A percentile compares a stretch with the other conserved stretches of the same genome.
Conservation (phyloP, 2,888 invertebrate species). For the Cephonodes hylas region DNA sequence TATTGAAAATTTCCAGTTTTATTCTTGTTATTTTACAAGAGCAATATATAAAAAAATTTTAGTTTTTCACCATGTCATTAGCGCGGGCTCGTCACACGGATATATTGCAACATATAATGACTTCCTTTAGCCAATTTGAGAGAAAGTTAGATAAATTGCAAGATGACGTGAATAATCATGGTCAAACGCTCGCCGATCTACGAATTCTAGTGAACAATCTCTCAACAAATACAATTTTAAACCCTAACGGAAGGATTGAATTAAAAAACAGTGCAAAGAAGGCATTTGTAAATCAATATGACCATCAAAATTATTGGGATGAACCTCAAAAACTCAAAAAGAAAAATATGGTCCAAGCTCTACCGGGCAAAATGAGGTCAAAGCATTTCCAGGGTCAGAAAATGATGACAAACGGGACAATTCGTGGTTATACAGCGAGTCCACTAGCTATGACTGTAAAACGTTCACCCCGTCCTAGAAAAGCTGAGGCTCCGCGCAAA, state of each 20-base stretch:
- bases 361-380: conserved; percentile 38
- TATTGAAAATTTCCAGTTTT: background rate
- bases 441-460: conserved; percentile 18
- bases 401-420: conserved; percentile 21
- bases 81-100: conserved; percentile 39
- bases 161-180: conserved; percentile 53
- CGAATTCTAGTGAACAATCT: conserved; percentile 47
- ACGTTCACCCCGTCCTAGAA: conserved; percentile 28
- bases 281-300: conserved; percentile 40
- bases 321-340: conserved; percentile 30
- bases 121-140: conserved; percentile 55
- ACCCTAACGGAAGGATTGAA: conserved; percentile 31
- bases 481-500: conserved; percentile 44
- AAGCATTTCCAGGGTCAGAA: conserved; percentile 35
- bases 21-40: background rate
- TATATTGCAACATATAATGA: conserved; percentile 47
- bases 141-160: conserved; percentile 61
- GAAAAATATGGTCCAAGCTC: conserved; percentile 31
- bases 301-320: conserved; percentile 25
- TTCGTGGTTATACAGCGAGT: conserved; percentile 20
- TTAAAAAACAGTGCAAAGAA: conserved; percentile 30
- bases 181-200: conserved; percentile 56
- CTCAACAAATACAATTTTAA: conserved; percentile 34
- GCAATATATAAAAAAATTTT: conserved; percentile 2
- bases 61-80: conserved; percentile 27